Percentiles rank a stretch among this genome's conserved stretches.
These are phyloP conservation scores for Chaetura pelagica DNA, from an alignment of 2,113 vertebrate genomes.

Conservation along the genomic window DNA sequence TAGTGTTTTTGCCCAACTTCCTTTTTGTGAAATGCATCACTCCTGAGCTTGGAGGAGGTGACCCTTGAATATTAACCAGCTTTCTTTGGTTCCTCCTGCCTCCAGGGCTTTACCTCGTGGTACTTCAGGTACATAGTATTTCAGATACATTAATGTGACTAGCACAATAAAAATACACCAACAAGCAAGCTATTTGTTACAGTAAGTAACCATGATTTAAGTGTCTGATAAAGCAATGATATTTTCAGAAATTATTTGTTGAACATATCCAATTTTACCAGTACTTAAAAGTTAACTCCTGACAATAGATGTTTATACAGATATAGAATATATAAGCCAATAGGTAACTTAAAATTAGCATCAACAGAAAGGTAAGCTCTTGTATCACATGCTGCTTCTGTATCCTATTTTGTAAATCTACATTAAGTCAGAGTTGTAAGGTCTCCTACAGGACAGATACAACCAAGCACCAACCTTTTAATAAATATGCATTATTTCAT, in stretches of 20 bases:
- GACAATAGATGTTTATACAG: background rate
- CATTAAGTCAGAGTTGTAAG: background rate
- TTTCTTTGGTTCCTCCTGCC: no score
- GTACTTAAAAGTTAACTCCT: background rate
- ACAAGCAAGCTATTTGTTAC: background rate
- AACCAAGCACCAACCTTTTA: background rate
- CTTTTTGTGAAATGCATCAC: no score
- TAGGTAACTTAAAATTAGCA: background rate
- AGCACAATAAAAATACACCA: background rate
- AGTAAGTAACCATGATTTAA: background rate
- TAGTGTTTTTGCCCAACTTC: no score
- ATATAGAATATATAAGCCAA: background rate
- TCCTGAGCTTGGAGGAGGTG: no score
- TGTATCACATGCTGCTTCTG: background rate
- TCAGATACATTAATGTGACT: background rate
- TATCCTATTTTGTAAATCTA: background rate
- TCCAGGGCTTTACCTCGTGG: no score
- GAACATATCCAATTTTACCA: background rate
- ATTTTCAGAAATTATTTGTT: background rate
- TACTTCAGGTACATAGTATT: background rate
- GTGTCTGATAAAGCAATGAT: background rate
- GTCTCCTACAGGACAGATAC: background rate
- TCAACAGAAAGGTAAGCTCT: background rate
- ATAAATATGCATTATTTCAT: background rate
- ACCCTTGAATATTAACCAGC: no score